phyloP scores from a whole-genome alignment of 2,888 invertebrate genomes.

The Trissonchulus latispiculum region DNA sequence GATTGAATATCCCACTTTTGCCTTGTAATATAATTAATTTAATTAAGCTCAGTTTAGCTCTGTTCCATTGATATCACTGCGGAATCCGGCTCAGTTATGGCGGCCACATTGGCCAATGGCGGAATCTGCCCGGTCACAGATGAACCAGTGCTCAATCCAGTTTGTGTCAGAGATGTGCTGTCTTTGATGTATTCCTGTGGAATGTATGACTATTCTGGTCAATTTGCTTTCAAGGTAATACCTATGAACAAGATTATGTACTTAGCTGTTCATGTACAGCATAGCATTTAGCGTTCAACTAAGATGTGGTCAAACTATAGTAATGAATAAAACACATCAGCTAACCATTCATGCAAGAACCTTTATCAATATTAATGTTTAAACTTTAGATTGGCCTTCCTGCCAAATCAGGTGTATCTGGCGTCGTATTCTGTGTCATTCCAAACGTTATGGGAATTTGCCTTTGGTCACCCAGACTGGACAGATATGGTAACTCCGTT shows the following conservation, averaged over 20 bases:
- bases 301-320: no score
- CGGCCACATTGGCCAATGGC: conserved; percentile 86
- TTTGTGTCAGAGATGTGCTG: conserved; percentile 81
- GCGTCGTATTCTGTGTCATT: conserved; percentile 79
- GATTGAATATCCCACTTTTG: no score
- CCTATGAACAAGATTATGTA: no score
- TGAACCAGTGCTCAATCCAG: conserved; percentile 64
- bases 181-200: conserved; percentile 96
- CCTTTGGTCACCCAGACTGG: conserved; percentile 82
- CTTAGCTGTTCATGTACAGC: no score
- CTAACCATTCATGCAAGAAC: no score
- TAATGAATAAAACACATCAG: no score
- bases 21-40: no score
- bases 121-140: conserved; percentile 91
- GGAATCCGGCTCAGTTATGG: conserved; percentile 84
- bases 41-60: no score
- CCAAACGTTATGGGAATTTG: conserved; percentile 95
- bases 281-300: no score
- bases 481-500: conserved; percentile 76
- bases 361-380: no score
- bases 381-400: conserved; percentile 52
- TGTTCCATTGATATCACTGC: conserved; percentile 89
- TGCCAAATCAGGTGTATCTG: conserved; percentile 59
- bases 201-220: conserved; percentile 83
- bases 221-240: conserved; percentile 86